phyloP scores from a whole-genome alignment of 2,888 invertebrate species.

The Malthinus flaveolus region DNA sequence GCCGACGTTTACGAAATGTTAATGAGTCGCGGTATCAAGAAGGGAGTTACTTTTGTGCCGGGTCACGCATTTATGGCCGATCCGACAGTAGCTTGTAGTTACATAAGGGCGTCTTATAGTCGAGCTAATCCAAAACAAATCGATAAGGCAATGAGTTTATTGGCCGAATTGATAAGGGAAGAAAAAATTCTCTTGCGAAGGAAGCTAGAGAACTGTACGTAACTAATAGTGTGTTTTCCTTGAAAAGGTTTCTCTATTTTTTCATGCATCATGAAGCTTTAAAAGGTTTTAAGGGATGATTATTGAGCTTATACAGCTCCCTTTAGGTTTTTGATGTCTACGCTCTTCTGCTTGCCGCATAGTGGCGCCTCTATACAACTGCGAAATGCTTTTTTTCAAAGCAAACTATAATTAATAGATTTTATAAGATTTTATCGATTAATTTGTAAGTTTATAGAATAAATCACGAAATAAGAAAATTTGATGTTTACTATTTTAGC shows the following conservation, averaged over 20 bases:
- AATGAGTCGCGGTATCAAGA: conserved; percentile 66
- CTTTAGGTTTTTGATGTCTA: not conserved
- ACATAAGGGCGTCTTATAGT: conserved; percentile 73
- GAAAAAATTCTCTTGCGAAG: conserved; percentile 57
- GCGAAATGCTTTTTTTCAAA: not conserved
- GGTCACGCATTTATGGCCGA: conserved; percentile 75
- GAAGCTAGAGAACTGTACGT: conserved; percentile 50
- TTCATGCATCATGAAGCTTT: conserved; percentile 25
- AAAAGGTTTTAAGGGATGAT: conserved; percentile 2
- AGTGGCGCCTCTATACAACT: not conserved
- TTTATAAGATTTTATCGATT: too few relatives aligned
- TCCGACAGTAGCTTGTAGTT: conserved; percentile 63
- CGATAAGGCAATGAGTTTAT: conserved; percentile 61
- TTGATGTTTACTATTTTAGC: too few relatives aligned
- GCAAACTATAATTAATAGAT: too few relatives aligned
- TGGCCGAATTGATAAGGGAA: conserved; percentile 64
- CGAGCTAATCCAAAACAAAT: conserved; percentile 68
- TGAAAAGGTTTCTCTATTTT: conserved; percentile 17
- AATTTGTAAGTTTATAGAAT: too few relatives aligned
- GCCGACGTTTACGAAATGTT: conserved; percentile 75
- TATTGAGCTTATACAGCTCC: not conserved
- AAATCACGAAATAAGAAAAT: too few relatives aligned
- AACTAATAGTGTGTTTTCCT: conserved; percentile 23
- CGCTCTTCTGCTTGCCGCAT: not conserved
- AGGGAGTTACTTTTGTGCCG: conserved; percentile 72